Base-by-base conservation (phyloP, 2,113 vertebrate genomes). In the Condylura cristata region DNA sequence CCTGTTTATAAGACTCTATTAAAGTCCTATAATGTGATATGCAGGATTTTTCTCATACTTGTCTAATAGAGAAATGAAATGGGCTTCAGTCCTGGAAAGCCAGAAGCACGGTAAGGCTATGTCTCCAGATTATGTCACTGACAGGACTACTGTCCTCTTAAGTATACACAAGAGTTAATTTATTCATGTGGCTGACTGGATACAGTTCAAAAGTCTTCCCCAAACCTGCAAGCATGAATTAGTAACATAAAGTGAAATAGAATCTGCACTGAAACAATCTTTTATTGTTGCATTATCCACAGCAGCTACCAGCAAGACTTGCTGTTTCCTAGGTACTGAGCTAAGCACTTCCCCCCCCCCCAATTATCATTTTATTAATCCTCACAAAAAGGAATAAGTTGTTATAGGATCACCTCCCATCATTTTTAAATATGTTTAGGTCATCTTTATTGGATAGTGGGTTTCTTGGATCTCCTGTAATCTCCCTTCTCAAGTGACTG, bases 11-110 rank as follows among this genome's bases (percentile, higher is more conserved):
- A 58, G 37, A 86, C 74, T 76, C 71, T 10, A 37, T 48, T 91
- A 82, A 78, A 82, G 28, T 80, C 22, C 3, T 48, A 11, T 39
- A 32, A 41, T 56, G 56, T 68, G 82, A 68, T 78, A 16, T 18
- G 6, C 20, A 53, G 44, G 28, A 44, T 68, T 94, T 56, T 90
- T 51, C 90, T 92, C 72, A 48, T 53, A 24, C 22, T 91, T 94
- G 53, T 13, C 76, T 81, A 75, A 72, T 56, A 82, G 68, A 82
- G 39, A 46, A 86, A 70, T n/a, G n/a, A 72, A 71, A 81, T 56
- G 56, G 37, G n/a, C 70, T 92, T 83, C 39, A 58, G 30, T 63
- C 58, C 83, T 26, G n/a, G 44, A 85, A 90, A 53, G 26, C 18
- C n/a, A n/a, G n/a, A 46, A 61, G 37, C 63, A 16, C 60, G 37